These are phyloP conservation scores for Gymnobelideus leadbeateri DNA, from an alignment of 2,113 vertebrate species.

Conservation along the genomic window DNA sequence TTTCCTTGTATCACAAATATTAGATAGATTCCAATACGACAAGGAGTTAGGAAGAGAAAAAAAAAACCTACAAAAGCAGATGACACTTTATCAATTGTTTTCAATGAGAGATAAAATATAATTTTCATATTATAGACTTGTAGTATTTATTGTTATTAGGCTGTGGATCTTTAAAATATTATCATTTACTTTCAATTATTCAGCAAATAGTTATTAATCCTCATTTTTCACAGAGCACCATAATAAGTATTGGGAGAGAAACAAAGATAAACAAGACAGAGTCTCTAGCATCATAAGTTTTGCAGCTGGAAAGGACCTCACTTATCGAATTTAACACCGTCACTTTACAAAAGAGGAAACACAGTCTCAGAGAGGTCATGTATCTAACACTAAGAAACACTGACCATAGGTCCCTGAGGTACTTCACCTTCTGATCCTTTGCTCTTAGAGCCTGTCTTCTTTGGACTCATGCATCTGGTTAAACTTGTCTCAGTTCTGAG, in stretches of 20 bases:
- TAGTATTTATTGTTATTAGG: background rate
- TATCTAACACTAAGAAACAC: background rate
- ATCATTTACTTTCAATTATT: background rate
- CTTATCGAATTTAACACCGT: background rate
- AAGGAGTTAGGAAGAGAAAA: background rate
- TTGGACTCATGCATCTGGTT: background rate
- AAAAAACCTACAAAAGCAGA: background rate
- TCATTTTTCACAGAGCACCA: background rate
- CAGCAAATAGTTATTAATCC: background rate
- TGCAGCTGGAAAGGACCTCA: background rate
- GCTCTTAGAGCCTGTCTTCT: background rate
- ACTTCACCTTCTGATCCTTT: background rate
- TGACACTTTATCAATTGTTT: background rate
- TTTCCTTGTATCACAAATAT: constrained; percentile 12
- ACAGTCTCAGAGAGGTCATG: background rate
- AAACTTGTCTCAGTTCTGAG: background rate
- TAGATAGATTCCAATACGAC: background rate
- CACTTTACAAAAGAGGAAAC: background rate
- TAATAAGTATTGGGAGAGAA: background rate
- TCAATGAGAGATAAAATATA: background rate
- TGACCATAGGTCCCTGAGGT: background rate
- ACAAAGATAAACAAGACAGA: background rate
- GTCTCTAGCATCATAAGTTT: background rate
- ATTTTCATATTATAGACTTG: constrained; percentile 20
- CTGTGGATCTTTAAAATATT: background rate